Base-by-base conservation (phyloP, 2,113 vertebrate genomes). In the Synodontis membranacea region DNA sequence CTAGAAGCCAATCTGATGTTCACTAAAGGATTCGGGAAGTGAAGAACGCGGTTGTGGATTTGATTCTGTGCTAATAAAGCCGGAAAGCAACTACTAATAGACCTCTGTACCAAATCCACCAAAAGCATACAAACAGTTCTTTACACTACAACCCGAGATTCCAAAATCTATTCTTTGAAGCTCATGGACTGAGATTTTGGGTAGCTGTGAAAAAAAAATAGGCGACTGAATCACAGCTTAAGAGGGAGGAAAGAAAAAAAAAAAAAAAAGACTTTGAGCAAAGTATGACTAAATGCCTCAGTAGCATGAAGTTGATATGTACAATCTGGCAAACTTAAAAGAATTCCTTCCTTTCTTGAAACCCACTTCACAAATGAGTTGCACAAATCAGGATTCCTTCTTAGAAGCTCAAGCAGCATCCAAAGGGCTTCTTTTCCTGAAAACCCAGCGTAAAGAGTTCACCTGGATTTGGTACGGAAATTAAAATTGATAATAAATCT, bases 401-500 rank as follows among this genome's bases (percentile, higher is more conserved):
- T 37, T 19, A 66, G 14, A 66, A 66, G 14, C 64, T 21, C 3
- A 74, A 46, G 17, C 70, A 5, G 39, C 42, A 46, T 74, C 23
- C 39, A 28, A 46, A 74, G 28, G 42, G 70, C 3, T 42, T 11
- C 21, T 11, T 9, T 50, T 25, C 19, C 12, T 28, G 6, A 0
- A 7, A 2, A 50, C 23, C 37, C 37, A 19, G 31, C 42, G 68
- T 31, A 52, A 58, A 42, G 17, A 2, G 19, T 4, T 31, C 28
- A 12, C 19, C n/a, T 9, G n/a, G 75, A 84, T 84, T 84, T 75
- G 52, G 83, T 28, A 44, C 37, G 19, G 70, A 58, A 48, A 48
- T 58, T 21, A 75, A 42, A 56, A 21, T 37, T 39, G 37, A 74
- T 44, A 12, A 75, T 58, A 74, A 28, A 48, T 58, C 28, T 62